Conservation (phyloP, 2,797 vertebrate species). For the Triplophysa yarkandensis region DNA sequence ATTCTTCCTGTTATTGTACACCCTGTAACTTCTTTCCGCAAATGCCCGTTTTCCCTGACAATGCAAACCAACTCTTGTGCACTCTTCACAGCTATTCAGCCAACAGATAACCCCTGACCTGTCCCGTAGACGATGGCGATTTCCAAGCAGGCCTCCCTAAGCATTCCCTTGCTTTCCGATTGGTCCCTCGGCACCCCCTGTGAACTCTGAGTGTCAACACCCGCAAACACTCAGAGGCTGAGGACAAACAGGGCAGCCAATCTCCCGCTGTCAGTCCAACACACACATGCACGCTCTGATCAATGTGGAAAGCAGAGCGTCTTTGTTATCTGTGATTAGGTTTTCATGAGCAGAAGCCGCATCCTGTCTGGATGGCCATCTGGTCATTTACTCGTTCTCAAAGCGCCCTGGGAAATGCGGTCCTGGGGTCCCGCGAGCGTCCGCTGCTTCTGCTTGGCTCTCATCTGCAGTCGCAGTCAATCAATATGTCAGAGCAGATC, state of each 20-base stretch:
- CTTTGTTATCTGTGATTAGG: slow-evolving; percentile 57
- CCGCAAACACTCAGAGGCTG: slow-evolving; percentile 34
- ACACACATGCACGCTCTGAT: slow-evolving; percentile 30
- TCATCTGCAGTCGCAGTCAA: slow-evolving; percentile 40
- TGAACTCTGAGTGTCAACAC: slow-evolving; percentile 40
- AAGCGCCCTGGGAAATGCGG: slow-evolving; percentile 71
- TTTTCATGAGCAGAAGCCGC: slow-evolving; percentile 56
- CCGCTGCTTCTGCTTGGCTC: slow-evolving; percentile 40
- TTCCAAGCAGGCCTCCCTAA: slow-evolving; percentile 5
- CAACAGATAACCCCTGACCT: slow-evolving; percentile 3
- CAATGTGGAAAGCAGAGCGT: slow-evolving; percentile 43
- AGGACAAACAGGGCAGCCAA: slow-evolving; percentile 41
- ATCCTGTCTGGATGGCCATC: slow-evolving; percentile 66
- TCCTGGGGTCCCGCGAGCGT: slow-evolving; percentile 48
- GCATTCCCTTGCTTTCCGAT: slow-evolving; percentile 23
- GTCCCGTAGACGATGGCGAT: neutral
- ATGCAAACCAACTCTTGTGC: neutral
- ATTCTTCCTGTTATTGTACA: neutral
- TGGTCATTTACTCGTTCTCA: slow-evolving; percentile 63
- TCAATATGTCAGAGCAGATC: slow-evolving; percentile 53
- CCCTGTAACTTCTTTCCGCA: slow-evolving; percentile 4
- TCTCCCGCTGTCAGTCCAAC: slow-evolving; percentile 42
- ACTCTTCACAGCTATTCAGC: slow-evolving; percentile 14
- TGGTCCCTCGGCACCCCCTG: slow-evolving; percentile 25
- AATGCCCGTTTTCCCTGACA: neutral